phyloP scores from a whole-genome alignment of 1,140 invertebrate species.

The Campodea augens region DNA sequence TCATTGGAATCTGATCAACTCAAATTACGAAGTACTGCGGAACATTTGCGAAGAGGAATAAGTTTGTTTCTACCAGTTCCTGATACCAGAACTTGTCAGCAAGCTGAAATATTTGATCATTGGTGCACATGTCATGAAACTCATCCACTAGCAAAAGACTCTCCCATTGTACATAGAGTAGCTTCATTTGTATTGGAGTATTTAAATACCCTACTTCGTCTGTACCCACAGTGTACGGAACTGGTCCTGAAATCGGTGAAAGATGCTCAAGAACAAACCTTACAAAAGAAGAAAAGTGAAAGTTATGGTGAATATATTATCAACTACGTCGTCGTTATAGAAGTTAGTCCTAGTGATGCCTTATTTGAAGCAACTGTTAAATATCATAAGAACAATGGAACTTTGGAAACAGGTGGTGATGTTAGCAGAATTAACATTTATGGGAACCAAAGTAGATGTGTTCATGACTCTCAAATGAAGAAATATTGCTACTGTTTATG shows the following conservation, averaged over 20 bases:
- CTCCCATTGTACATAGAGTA: background rate
- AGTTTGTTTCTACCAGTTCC: constrained; percentile 22
- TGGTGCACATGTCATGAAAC: constrained; percentile 24
- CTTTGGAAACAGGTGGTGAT: background rate
- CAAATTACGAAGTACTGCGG: background rate
- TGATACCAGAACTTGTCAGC: constrained; percentile 19
- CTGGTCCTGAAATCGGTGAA: background rate
- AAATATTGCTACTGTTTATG: background rate
- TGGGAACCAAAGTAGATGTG: background rate
- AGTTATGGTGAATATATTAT: background rate
- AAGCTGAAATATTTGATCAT: constrained; percentile 22
- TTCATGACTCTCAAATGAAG: background rate
- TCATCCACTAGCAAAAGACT: background rate
- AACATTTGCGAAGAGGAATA: constrained; percentile 12
- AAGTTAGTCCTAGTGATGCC: background rate
- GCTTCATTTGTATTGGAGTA: background rate
- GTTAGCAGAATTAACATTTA: background rate
- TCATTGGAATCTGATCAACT: constrained; percentile 4
- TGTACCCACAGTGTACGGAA: background rate
- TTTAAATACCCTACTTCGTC: background rate
- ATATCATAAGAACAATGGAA: background rate
- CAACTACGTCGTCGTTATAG: background rate
- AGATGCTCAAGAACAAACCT: background rate
- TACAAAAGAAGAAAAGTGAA: background rate
- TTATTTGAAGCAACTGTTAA: background rate